These are phyloP conservation scores for Chrysoperla carnea DNA, from an alignment of 1,140 invertebrate species.

Conservation along the genomic window DNA sequence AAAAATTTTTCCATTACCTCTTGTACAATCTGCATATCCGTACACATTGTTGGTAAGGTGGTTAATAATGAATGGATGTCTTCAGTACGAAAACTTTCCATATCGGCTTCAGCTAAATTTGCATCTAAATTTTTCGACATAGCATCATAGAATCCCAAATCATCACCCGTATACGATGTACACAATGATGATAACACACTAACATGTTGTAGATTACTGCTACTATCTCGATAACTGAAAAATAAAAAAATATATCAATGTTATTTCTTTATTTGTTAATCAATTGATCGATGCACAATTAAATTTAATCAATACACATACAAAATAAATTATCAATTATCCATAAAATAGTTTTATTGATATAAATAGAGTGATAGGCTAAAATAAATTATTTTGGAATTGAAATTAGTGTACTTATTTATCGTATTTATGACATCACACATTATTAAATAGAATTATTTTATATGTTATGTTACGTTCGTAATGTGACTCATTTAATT, in stretches of 20 bases:
- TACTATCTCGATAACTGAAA: slow-evolving; percentile 59
- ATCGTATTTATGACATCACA: no score
- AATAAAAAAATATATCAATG: slow-evolving; percentile 11
- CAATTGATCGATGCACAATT: not conserved
- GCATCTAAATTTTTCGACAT: slow-evolving; percentile 75
- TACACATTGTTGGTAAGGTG: slow-evolving; percentile 51
- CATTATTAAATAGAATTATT: no score
- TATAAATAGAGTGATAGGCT: no score
- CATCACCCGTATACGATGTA: slow-evolving; percentile 56
- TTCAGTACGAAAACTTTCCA: slow-evolving; percentile 82
- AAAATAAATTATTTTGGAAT: no score
- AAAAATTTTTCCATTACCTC: slow-evolving; percentile 15
- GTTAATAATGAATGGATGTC: slow-evolving; percentile 75
- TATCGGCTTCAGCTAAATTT: slow-evolving; percentile 84
- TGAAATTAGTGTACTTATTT: no score
- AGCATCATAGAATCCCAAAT: slow-evolving; percentile 66
- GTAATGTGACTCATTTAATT: no score
- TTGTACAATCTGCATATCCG: slow-evolving; percentile 24
- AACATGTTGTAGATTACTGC: slow-evolving; percentile 48
- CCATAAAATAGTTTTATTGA: no score
- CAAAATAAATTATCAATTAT: no score
- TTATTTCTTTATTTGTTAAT: not conserved
- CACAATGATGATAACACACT: slow-evolving; percentile 65
- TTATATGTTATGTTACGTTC: no score
- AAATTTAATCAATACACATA: no score